These are phyloP conservation scores for Corynorhinus townsendii DNA, from an alignment of 2,113 vertebrate genomes.

Conservation along the genomic window DNA sequence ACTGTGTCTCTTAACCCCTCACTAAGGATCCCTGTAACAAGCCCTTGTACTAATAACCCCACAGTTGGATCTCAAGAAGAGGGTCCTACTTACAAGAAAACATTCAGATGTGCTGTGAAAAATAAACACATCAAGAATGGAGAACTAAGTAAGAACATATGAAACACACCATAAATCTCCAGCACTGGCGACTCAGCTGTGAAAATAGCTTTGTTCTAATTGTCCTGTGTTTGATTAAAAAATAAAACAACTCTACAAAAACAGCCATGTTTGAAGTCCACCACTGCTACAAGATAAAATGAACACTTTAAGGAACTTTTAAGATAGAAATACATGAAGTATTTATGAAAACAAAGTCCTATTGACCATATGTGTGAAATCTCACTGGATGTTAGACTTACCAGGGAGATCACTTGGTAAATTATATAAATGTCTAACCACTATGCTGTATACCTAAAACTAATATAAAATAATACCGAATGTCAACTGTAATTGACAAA, in stretches of 20 bases:
- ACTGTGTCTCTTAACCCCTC: conserved; percentile 30
- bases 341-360: conserved; percentile 23
- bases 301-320: conserved; percentile 41
- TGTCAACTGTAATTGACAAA: not conserved
- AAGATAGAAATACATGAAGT: not conserved
- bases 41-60: conserved; percentile 36
- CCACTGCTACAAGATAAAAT: conserved; percentile 51
- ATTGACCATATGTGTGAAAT: not conserved
- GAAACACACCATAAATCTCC: conserved; percentile 59
- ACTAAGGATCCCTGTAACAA: not conserved
- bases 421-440: not conserved
- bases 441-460: not conserved
- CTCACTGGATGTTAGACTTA: not conserved
- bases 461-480: not conserved
- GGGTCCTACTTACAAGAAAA: conserved; percentile 36
- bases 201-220: conserved; percentile 64
- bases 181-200: conserved; percentile 40
- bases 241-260: conserved; percentile 56
- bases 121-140: conserved; percentile 58
- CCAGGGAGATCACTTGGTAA: not conserved
- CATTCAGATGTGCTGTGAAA: conserved; percentile 68
- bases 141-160: conserved; percentile 26
- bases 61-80: conserved; percentile 35
- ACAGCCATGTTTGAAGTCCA: conserved; percentile 48
- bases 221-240: conserved; percentile 57